Evolutionary conservation across 1,140 invertebrate genomes (phyloP).

Genomic region (Lerema accius): DNA sequence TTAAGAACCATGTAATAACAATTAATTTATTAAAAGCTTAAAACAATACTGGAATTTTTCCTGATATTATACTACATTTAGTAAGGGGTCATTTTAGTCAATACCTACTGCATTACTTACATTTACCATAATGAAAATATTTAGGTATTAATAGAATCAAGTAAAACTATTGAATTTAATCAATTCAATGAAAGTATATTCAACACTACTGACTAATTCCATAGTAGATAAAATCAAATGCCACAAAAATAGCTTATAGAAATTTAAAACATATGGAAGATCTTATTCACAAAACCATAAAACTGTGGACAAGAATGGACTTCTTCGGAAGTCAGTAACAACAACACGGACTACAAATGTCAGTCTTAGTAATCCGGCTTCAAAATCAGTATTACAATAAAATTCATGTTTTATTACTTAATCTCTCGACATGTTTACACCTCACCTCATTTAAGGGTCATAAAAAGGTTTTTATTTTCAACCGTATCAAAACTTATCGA

Average conservation of each 20-base stretch:
- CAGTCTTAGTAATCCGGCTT: conserved; percentile 19
- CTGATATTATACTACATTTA: too few species aligned
- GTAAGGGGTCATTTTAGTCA: too few species aligned
- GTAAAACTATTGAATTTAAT: too few species aligned
- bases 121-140: too few species aligned
- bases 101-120: too few species aligned
- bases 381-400: conserved; percentile 37
- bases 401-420: conserved; percentile 45
- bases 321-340: conserved; percentile 28
- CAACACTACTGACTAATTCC: too few species aligned
- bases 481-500: conserved; percentile 39
- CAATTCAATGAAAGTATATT: too few species aligned
- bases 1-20: too few species aligned
- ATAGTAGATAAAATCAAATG: too few species aligned
- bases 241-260: background rate
- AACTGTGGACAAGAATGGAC: background rate
- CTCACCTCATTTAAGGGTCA: conserved; percentile 36
- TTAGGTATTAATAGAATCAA: too few species aligned
- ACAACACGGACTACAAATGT: conserved; percentile 28
- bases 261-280: conserved; percentile 7
- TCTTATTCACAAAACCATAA: conserved; percentile 3
- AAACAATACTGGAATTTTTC: too few species aligned
- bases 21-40: too few species aligned
- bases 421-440: conserved; percentile 47
- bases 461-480: conserved; percentile 45